Percentiles rank a stretch among this genome's conserved stretches.
Conservation (phyloP, 2,888 invertebrate species). For the Torymus auratus region DNA sequence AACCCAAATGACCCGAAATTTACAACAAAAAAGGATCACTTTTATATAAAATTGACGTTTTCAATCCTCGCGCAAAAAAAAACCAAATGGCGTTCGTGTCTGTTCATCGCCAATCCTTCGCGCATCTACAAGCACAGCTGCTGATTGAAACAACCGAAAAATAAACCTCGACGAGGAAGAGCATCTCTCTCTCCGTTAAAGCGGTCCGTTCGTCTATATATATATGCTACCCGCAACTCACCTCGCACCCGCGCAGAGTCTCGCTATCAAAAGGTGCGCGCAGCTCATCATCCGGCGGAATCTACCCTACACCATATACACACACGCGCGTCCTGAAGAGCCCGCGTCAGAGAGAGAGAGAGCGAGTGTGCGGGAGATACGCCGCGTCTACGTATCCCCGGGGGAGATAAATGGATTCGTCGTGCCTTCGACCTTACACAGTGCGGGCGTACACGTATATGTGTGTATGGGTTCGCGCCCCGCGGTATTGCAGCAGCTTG, state of each 20-base stretch:
- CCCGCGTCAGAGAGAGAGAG: not conserved
- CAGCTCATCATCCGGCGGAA: slow-evolving; percentile 26
- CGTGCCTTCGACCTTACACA: slow-evolving; percentile 65
- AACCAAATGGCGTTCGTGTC: not conserved
- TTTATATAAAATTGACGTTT: too few species aligned
- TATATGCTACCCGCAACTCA: too few species aligned
- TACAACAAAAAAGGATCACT: not conserved
- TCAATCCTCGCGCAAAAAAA: not conserved
- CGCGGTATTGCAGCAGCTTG: slow-evolving; percentile 45
- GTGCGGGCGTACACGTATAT: too few species aligned
- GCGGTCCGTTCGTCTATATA: too few species aligned
- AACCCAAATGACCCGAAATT: not conserved
- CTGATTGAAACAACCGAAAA: slow-evolving; percentile 18
- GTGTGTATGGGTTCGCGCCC: slow-evolving; percentile 62
- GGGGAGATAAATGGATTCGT: slow-evolving; percentile 70
- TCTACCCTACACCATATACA: not conserved
- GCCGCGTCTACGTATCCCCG: slow-evolving; percentile 21
- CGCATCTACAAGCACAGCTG: slow-evolving; percentile 26
- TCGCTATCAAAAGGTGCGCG: slow-evolving; percentile 32
- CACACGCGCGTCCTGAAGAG: not conserved
- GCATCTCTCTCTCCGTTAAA: too few species aligned
- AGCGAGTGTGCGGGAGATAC: not conserved
- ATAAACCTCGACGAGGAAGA: not conserved
- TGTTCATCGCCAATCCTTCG: not conserved
- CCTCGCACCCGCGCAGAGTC: not conserved